phyloP scores from a whole-genome alignment of 2,888 invertebrate genomes.

The Ophion slaviceki region DNA sequence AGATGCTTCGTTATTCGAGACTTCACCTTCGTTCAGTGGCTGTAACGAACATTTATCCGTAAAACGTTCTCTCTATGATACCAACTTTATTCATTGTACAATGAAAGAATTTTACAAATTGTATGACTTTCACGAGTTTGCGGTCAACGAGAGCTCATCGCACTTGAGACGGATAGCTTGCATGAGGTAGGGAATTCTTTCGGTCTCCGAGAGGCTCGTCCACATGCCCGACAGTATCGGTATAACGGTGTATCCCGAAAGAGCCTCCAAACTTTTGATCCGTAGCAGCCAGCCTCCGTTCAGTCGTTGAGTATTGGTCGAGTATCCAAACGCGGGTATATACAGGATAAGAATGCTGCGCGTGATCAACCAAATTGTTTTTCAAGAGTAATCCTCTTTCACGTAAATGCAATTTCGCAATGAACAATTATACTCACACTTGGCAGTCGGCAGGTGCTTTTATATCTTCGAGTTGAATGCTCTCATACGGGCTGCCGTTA shows the following conservation, averaged over 20 bases:
- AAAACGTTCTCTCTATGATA: background rate
- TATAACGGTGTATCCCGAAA: constrained; percentile 85
- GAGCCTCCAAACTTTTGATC: constrained; percentile 85
- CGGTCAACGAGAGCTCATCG: constrained; percentile 75
- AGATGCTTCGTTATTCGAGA: background rate
- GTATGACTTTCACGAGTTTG: constrained; percentile 37
- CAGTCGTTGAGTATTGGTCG: constrained; percentile 86
- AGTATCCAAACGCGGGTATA: constrained; percentile 85
- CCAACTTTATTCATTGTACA: background rate
- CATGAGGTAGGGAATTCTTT: constrained; percentile 88
- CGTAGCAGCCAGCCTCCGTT: constrained; percentile 85
- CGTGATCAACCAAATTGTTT: background rate
- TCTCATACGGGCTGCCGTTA: constrained; percentile 63
- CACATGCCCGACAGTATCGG: constrained; percentile 85
- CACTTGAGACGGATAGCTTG: constrained; percentile 85
- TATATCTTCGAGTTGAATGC: constrained; percentile 83
- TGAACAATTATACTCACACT: constrained; percentile 81
- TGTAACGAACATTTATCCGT: background rate
- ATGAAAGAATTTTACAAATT: background rate
- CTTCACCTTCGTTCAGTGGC: background rate
- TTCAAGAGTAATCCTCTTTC: background rate
- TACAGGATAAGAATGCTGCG: constrained; percentile 86
- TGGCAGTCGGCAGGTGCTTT: constrained; percentile 81
- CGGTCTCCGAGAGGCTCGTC: constrained; percentile 85
- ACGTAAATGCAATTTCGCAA: background rate